Base-by-base conservation (phyloP, 64 coral and sea anemone species). In the Dendronephthya gigantea region DNA sequence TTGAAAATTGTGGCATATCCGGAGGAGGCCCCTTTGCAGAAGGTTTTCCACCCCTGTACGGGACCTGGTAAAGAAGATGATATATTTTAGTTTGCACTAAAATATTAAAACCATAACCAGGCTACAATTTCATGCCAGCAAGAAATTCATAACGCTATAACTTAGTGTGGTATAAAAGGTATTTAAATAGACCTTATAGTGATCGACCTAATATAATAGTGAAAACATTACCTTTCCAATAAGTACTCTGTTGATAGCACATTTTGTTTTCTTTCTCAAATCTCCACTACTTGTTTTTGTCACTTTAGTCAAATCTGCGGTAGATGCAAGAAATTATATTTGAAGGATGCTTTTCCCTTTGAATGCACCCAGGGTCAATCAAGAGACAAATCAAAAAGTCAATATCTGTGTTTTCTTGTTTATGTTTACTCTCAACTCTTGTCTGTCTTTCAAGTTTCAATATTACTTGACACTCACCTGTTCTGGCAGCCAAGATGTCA, bases 1-100 rank as follows among this genome's bases (percentile, higher is more conserved):
- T 98, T 83, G 86, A 93, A 41, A 98, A 98, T 35, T 83, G 81
- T 33, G 95, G 95, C 95, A 98, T 98, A 68, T 98, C 95, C 25
- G 90, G 82, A 12, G 95, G 85, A 47, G 95, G 90, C 29, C 87
- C 86, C 88, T 90, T 90, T 34, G 85, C 86, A 36, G 85, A 86
- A 45, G 90, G 85, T 65, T 92, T 89, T 4, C 95, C 95, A 37
- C 95, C 95, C 66, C 95, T 81, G 66, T 91, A 92, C 48, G 95
- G 95, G 0, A 98, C 95, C 95, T 97, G 8, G 0, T 6, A 23
- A n/a, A 23, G 0, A 91, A 32, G n/a, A n/a, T n/a, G n/a, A n/a
- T n/a, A n/a, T n/a, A n/a, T n/a, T n/a, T n/a, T n/a, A n/a, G n/a
- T n/a, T n/a, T n/a, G n/a, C n/a, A n/a, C n/a, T n/a, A n/a, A n/a